A percentile compares a stretch with the other conserved stretches of the same genome.
Conservation (phyloP, 1,140 invertebrate species). For the Cotesia typhae region DNA sequence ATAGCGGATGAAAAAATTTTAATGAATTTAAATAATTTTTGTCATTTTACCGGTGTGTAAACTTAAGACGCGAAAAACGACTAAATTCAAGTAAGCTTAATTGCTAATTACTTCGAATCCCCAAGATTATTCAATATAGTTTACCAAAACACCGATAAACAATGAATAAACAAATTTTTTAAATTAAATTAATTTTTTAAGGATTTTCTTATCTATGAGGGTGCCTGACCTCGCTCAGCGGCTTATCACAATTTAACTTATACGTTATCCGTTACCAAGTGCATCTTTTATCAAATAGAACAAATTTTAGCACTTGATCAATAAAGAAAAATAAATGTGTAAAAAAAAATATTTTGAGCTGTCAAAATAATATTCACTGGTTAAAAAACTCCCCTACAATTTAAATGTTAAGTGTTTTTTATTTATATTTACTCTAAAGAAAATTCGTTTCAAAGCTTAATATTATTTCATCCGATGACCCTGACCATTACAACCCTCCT, state of each 20-base stretch:
- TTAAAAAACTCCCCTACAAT: too few species aligned
- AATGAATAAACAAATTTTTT: too few species aligned
- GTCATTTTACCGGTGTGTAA: too few species aligned
- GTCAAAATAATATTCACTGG: background rate
- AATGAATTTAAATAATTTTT: too few species aligned
- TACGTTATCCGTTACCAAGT: slow-evolving; percentile 42
- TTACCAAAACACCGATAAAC: too few species aligned
- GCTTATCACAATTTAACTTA: slow-evolving; percentile 23
- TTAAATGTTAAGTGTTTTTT: background rate
- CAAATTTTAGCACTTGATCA: slow-evolving; percentile 29
- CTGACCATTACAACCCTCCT: slow-evolving; percentile 30
- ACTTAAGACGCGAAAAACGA: too few species aligned
- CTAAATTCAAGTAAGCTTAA: too few species aligned
- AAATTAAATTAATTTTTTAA: background rate
- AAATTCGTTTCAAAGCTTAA: background rate
- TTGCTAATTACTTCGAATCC: background rate
- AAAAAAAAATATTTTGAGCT: background rate
- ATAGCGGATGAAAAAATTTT: background rate
- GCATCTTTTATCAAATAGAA: slow-evolving; percentile 31
- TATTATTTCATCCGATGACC: slow-evolving; percentile 19
- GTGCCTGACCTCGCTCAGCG: slow-evolving; percentile 43
- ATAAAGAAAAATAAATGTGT: background rate
- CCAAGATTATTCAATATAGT: too few species aligned
- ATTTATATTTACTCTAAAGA: background rate
- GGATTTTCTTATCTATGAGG: slow-evolving; percentile 26